phyloP scores from a whole-genome alignment of 2,888 invertebrate genomes.

The Ditylenchus weischeri region DNA sequence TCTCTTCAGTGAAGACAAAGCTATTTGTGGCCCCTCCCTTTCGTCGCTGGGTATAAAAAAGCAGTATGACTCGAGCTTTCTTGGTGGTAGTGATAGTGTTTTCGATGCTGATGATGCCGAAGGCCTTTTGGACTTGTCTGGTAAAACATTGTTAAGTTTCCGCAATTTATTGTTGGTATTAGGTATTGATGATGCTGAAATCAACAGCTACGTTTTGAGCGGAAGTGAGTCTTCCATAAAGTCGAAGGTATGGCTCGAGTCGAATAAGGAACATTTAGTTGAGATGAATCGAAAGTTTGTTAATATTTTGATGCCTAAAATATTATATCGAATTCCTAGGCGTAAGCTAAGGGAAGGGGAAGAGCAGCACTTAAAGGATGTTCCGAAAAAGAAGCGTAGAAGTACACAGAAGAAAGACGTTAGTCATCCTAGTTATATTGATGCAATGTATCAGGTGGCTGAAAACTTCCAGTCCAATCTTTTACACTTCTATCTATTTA shows the following conservation, averaged over 20 bases:
- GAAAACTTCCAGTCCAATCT: slow-evolving; percentile 60
- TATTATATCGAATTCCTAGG: slow-evolving; percentile 19
- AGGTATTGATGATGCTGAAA: slow-evolving; percentile 80
- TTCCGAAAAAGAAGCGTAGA: slow-evolving; percentile 56
- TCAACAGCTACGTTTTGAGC: slow-evolving; percentile 66
- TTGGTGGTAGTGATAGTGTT: too few relatives aligned
- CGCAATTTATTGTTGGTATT: background rate
- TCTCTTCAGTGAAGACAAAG: too few relatives aligned
- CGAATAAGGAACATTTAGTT: slow-evolving; percentile 81
- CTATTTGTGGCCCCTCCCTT: too few relatives aligned
- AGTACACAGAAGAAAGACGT: slow-evolving; percentile 35
- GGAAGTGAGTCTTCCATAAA: slow-evolving; percentile 74
- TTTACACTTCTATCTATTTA: too few relatives aligned
- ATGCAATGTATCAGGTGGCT: slow-evolving; percentile 92
- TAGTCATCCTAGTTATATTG: slow-evolving; percentile 66
- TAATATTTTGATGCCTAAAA: background rate
- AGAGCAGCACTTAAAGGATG: slow-evolving; percentile 65
- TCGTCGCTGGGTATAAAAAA: too few relatives aligned
- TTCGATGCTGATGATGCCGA: too few relatives aligned
- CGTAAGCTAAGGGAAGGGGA: slow-evolving; percentile 73
- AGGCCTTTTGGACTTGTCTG: too few relatives aligned
- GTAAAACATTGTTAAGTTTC: too few relatives aligned
- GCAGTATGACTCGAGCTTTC: too few relatives aligned
- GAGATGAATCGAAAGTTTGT: slow-evolving; percentile 74
- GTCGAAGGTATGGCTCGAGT: slow-evolving; percentile 78